phyloP scores from a whole-genome alignment of 2,888 invertebrate genomes.

The Buathra laborator region DNA sequence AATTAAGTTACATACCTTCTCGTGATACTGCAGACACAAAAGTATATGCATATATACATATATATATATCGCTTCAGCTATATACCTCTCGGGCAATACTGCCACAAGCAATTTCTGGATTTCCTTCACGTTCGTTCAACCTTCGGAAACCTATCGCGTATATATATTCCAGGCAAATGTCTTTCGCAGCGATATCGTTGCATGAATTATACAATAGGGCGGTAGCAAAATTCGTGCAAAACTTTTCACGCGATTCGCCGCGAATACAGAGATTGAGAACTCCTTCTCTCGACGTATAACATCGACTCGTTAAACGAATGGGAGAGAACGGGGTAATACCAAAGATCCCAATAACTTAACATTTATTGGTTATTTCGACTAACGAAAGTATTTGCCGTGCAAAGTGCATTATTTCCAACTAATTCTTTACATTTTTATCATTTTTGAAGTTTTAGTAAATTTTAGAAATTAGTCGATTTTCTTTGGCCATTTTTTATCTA shows the following conservation, averaged over 20 bases:
- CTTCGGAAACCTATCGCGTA: not conserved
- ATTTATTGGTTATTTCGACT: too few relatives aligned
- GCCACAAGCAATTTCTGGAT: conserved; percentile 64
- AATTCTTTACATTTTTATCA: too few relatives aligned
- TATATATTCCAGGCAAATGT: not conserved
- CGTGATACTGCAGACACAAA: conserved; percentile 65
- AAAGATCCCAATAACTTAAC: too few relatives aligned
- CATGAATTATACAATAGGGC: conserved; percentile 1
- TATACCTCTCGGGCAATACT: conserved; percentile 10
- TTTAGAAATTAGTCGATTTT: too few relatives aligned
- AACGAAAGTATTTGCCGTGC: too few relatives aligned
- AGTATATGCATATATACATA: conserved; percentile 27
- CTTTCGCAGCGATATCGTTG: not conserved
- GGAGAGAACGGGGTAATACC: too few relatives aligned
- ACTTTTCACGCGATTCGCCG: not conserved
- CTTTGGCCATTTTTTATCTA: too few relatives aligned
- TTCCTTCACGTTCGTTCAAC: conserved; percentile 33
- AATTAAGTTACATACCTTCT: conserved; percentile 77
- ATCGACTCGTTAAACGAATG: too few relatives aligned
- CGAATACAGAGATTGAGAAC: too few relatives aligned
- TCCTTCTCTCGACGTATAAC: too few relatives aligned
- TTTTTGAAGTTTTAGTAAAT: too few relatives aligned
- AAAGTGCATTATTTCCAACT: too few relatives aligned
- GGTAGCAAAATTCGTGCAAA: not conserved
- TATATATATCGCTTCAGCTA: conserved; percentile 46